Evolutionary conservation across 2,113 vertebrate species (phyloP).

Genomic region (Eurystomus gularis): DNA sequence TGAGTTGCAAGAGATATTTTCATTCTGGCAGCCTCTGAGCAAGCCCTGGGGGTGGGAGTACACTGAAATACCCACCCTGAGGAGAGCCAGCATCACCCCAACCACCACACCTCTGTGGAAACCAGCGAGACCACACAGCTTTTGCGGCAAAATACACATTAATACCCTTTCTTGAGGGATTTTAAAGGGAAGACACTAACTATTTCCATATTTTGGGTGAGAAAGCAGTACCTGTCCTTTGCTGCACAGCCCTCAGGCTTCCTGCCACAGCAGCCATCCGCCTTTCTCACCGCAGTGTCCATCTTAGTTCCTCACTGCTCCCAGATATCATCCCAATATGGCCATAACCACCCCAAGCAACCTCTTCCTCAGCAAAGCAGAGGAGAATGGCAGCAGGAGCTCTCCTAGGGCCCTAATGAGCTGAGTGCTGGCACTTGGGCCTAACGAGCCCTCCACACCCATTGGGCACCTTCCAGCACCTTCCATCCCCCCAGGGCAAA

Average conservation of each 20-base stretch:
- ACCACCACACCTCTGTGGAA: not conserved
- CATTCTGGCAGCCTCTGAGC: not conserved
- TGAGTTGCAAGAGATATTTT: not conserved
- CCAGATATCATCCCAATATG: rapidly evolving
- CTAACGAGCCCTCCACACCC: not conserved
- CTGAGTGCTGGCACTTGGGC: not conserved
- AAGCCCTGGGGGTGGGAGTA: rapidly evolving
- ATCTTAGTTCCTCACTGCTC: rapidly evolving
- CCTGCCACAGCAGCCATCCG: rapidly evolving
- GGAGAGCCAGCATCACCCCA: not conserved
- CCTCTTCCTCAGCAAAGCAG: not conserved
- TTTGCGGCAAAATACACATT: not conserved
- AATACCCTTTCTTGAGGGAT: not conserved
- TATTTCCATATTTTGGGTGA: rapidly evolving
- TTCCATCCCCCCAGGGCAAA: not conserved
- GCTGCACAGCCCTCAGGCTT: rapidly evolving
- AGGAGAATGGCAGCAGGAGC: rapidly evolving
- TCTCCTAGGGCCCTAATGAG: not conserved
- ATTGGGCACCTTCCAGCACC: not conserved
- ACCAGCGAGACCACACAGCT: rapidly evolving
- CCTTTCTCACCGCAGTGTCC: no score
- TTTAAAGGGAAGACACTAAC: rapidly evolving
- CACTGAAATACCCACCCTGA: rapidly evolving
- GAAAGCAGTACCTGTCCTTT: not conserved
- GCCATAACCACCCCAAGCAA: rapidly evolving